Evolutionary conservation across 2,797 vertebrate genomes (phyloP).

Genomic region (Arremon brunneinucha): DNA sequence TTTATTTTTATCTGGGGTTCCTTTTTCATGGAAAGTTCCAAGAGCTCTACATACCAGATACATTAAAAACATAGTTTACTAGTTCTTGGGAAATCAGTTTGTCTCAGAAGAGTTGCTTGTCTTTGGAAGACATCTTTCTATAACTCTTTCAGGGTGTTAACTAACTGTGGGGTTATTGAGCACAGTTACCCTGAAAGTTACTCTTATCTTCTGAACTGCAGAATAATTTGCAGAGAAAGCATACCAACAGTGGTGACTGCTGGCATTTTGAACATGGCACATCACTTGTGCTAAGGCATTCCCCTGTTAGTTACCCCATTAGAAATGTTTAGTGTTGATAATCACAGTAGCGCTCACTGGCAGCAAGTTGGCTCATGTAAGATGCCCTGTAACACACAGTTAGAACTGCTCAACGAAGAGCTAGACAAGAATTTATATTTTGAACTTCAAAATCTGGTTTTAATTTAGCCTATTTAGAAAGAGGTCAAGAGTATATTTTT

Average conservation of each 20-base stretch:
- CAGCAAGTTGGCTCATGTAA: neutral
- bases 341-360: accelerated
- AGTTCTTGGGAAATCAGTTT: neutral
- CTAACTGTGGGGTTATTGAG: accelerated
- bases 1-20: slow-evolving; percentile 24
- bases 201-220: neutral
- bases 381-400: neutral
- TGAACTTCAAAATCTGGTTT: neutral
- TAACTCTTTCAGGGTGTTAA: neutral
- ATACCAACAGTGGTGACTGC: neutral
- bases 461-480: neutral
- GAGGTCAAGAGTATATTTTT: neutral
- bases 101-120: neutral
- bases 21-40: slow-evolving; percentile 12
- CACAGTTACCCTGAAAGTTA: neutral
- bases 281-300: neutral
- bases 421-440: neutral
- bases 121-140: neutral
- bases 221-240: neutral
- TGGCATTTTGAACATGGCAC: neutral
- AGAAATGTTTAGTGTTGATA: neutral
- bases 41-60: neutral
- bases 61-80: neutral
- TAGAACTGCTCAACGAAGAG: neutral
- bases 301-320: neutral